Evolutionary conservation across 2,888 invertebrate genomes (phyloP).

Genomic region (Dicranocentrus wangi): DNA sequence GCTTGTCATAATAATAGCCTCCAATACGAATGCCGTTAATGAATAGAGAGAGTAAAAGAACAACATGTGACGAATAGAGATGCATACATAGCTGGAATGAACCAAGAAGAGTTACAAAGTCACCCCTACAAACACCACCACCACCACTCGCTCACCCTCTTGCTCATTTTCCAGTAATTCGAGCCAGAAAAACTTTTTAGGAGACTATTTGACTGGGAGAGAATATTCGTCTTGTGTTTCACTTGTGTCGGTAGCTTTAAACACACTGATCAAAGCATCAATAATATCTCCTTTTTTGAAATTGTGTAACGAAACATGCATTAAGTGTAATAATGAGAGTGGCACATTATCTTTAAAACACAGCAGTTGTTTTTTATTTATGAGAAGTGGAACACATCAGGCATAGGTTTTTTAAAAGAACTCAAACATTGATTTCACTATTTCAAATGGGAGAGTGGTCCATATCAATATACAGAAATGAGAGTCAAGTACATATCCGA

Average conservation of each 20-base stretch:
- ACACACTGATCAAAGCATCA: constrained; percentile 17
- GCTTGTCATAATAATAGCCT: constrained; percentile 52
- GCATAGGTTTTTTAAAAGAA: too few species aligned
- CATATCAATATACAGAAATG: too few species aligned
- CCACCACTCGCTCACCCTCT: constrained; percentile 1
- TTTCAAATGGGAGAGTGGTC: too few species aligned
- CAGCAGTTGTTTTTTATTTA: constrained; percentile 57
- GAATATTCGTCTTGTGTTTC: constrained; percentile 56
- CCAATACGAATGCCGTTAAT: constrained; percentile 40
- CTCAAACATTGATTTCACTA: too few species aligned
- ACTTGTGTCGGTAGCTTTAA: constrained; percentile 48
- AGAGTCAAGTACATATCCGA: too few species aligned
- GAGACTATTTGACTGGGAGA: constrained; percentile 36
- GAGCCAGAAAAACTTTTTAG: constrained; percentile 50
- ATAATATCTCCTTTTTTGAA: constrained; percentile 30
- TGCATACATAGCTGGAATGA: constrained; percentile 31
- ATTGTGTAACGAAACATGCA: constrained; percentile 38
- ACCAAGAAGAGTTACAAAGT: constrained; percentile 27
- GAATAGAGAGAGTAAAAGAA: constrained; percentile 53
- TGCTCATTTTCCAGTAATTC: constrained; percentile 46
- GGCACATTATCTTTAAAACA: constrained; percentile 40
- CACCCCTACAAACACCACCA: constrained; percentile 29
- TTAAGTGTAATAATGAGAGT: constrained; percentile 53
- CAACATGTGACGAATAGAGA: constrained; percentile 59
- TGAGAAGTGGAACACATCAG: constrained; percentile 8